phyloP scores from a whole-genome alignment of 2,113 vertebrate species.

The Thunnus thynnus region DNA sequence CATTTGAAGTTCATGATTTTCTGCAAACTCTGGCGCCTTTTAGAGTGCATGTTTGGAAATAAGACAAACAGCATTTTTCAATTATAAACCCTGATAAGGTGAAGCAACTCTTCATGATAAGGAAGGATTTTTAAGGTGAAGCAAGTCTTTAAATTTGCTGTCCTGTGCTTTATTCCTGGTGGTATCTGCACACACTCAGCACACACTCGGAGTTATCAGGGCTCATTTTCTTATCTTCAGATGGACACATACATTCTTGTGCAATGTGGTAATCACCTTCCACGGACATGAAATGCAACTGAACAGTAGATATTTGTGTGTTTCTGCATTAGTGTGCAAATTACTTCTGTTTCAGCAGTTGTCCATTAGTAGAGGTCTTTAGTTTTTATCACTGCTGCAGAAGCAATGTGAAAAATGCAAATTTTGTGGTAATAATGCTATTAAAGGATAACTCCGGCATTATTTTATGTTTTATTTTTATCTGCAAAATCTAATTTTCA shows the following conservation, averaged over 20 bases:
- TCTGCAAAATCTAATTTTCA: slow-evolving; percentile 16
- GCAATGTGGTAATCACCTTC: slow-evolving; percentile 1
- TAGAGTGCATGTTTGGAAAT: too few relatives aligned
- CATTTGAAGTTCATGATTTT: too few relatives aligned
- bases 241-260: slow-evolving; percentile 16
- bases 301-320: not conserved
- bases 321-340: not conserved
- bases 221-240: slow-evolving; percentile 12
- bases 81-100: slow-evolving; percentile 18
- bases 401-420: slow-evolving; percentile 13
- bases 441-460: slow-evolving; percentile 22
- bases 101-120: slow-evolving; percentile 21
- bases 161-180: slow-evolving; percentile 24
- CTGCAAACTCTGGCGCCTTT: too few relatives aligned
- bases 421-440: slow-evolving; percentile 32
- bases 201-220: slow-evolving; percentile 20
- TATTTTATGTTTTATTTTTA: slow-evolving; percentile 44
- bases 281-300: slow-evolving; percentile 12
- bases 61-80: not conserved
- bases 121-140: not conserved
- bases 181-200: slow-evolving; percentile 10
- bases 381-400: not conserved
- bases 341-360: not conserved
- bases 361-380: not conserved
- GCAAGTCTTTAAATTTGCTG: not conserved